phyloP scores from a whole-genome alignment of 2,888 invertebrate species.

The Philhelius pedissequus region DNA sequence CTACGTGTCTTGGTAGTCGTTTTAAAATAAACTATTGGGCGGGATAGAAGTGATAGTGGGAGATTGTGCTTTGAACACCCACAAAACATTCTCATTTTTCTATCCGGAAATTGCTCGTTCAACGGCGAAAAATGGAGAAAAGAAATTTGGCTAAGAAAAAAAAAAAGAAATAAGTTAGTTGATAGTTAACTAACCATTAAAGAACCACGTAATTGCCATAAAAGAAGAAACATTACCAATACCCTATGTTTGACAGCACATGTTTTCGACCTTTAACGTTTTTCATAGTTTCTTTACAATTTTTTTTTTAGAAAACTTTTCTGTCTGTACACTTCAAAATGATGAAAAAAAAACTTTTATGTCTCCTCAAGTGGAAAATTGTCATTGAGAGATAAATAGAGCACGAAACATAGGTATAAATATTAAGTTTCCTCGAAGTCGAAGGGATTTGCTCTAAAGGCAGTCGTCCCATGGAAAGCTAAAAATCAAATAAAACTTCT shows the following conservation, averaged over 20 bases:
- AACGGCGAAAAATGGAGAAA: conserved; percentile 36
- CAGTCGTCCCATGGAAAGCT: no score
- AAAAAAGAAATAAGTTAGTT: no score
- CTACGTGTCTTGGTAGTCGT: conserved; percentile 20
- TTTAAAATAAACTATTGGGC: conserved; percentile 6
- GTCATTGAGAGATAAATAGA: conserved; percentile 16
- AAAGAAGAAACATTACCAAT: conserved; percentile 24
- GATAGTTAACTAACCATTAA: conserved; percentile 49
- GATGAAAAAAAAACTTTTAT: not conserved
- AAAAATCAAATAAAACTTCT: no score
- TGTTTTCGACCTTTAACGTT: conserved; percentile 23
- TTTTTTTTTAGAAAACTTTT: conserved; percentile 5
- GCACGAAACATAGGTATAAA: conserved; percentile 6
- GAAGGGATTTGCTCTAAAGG: not conserved
- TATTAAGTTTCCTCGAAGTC: not conserved
- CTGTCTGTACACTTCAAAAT: conserved; percentile 23
- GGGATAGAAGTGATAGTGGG: no score
- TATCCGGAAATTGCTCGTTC: conserved; percentile 39
- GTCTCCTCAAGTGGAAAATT: conserved; percentile 46
- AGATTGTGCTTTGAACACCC: not conserved
- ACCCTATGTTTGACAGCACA: not conserved
- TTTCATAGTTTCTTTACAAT: conserved; percentile 18
- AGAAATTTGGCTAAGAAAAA: conserved; percentile 11
- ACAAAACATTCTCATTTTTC: conserved; percentile 29
- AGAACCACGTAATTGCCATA: conserved; percentile 42